These are phyloP conservation scores for Crotalus horridus DNA, from an alignment of 2,113 vertebrate genomes.

Conservation along the genomic window DNA sequence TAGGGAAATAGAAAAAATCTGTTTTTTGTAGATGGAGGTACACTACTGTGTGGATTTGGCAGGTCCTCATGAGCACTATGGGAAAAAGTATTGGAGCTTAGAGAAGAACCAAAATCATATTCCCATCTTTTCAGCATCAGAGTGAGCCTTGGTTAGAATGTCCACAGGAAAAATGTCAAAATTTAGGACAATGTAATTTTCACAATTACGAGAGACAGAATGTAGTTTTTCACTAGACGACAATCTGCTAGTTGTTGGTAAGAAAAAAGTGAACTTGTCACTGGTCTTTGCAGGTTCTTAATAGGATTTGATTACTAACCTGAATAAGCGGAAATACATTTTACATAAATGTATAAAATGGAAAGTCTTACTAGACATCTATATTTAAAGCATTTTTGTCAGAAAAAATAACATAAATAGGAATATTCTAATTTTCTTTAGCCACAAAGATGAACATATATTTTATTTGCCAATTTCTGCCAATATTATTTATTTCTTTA, in stretches of 20 bases:
- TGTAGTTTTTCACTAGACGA: neutral
- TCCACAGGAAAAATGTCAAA: neutral
- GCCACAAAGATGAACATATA: conserved; percentile 28
- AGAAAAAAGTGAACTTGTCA: neutral
- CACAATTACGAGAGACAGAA: neutral
- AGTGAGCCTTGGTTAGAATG: neutral
- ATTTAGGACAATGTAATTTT: neutral
- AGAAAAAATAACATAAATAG: neutral
- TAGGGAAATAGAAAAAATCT: neutral
- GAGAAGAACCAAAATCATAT: neutral
- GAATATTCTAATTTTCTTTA: conserved; percentile 22
- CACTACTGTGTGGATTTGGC: neutral
- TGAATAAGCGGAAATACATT: neutral
- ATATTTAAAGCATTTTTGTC: neutral
- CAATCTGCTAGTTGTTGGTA: neutral
- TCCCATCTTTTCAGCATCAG: neutral
- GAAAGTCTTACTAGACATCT: conserved; percentile 19
- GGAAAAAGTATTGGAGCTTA: neutral
- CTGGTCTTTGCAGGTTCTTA: conserved; percentile 26
- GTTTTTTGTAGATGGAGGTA: neutral
- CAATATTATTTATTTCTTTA: conserved; percentile 72
- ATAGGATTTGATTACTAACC: neutral
- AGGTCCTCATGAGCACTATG: neutral
- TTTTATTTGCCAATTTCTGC: conserved; percentile 55
- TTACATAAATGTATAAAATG: conserved; percentile 62